Base-by-base conservation (phyloP, 2,113 vertebrate genomes). In the Erythrocercus mccallii region DNA sequence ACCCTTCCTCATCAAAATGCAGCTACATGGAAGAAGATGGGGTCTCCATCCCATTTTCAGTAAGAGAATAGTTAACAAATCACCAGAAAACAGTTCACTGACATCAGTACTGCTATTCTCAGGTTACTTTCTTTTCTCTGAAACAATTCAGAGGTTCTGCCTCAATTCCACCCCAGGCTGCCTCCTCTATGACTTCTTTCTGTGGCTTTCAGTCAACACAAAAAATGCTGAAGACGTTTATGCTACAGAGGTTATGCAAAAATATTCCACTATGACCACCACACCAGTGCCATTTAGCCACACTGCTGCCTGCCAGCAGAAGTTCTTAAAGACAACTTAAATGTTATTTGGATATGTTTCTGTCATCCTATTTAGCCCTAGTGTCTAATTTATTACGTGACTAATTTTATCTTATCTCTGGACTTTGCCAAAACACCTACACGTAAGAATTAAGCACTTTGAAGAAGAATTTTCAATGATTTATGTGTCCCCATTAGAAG, bases 341-440 rank as follows among this genome's bases (percentile, higher is more conserved):
- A 70, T 66, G 47, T 24, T 60, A 70, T 48, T 58, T 45, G n/a
- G 68, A 66, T 4, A 4, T 7, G 10, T 37, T 82, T 90, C 45
- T 78, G 38, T 60, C 1, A 10, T 66, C 73, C 40, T 68, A 27
- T 37, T 70, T 53, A 92, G 23, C 68, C 54, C 40, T 8, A 44
- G 38, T 19, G 35, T 13, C 76, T 83, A 66, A 90, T 58, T 65
- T 62, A 61, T 65, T 40, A n/a, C 0, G 3, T 51, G 79, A 54
- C 33, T 85, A 70, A 70, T 66, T 84, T 73, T 88, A 73, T 60
- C 81, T 84, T 61, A 70, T 61, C 71, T 81, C 70, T 44, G 79
- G 56, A 80, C 85, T 88, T 83, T 12, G 58, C 58, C 95, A 95
- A 81, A 88, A 93, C 91, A 81, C 61, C 60, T 77, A 71, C 86